Conservation (phyloP, 2,888 invertebrate species). For the Ypsolopha scabrella region DNA sequence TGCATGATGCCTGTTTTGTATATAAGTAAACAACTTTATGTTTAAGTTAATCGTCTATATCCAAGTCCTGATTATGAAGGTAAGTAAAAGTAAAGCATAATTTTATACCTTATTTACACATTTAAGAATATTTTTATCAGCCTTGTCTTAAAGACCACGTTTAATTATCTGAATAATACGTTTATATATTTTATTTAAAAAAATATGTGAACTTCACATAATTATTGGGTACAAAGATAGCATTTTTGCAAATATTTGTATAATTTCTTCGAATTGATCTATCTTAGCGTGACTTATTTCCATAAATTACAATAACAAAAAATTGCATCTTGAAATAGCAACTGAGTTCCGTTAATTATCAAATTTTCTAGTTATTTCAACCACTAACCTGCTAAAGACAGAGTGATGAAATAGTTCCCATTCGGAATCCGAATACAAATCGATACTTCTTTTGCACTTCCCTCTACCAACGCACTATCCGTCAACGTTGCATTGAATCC, state of each 20-base stretch:
- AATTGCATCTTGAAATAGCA: background rate
- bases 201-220: too few species aligned
- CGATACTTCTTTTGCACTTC: constrained; percentile 53
- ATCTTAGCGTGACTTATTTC: too few species aligned
- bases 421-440: constrained; percentile 41
- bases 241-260: too few species aligned
- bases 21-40: too few species aligned
- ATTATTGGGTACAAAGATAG: too few species aligned
- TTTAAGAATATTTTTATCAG: background rate
- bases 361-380: too few species aligned
- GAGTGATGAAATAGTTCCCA: constrained; percentile 30
- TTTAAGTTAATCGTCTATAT: too few species aligned
- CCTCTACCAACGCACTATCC: constrained; percentile 59
- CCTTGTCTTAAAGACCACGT: background rate
- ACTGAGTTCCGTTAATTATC: too few species aligned
- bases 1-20: background rate
- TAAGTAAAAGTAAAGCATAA: too few species aligned
- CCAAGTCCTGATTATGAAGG: too few species aligned
- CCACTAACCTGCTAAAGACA: constrained; percentile 16
- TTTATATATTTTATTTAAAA: too few species aligned
- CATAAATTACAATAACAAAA: background rate
- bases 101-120: background rate
- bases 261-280: too few species aligned
- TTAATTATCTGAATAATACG: background rate
- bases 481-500: constrained; percentile 45